These are phyloP conservation scores for Myripristis jacobus DNA, from an alignment of 2,797 vertebrate species.

Conservation along the genomic window DNA sequence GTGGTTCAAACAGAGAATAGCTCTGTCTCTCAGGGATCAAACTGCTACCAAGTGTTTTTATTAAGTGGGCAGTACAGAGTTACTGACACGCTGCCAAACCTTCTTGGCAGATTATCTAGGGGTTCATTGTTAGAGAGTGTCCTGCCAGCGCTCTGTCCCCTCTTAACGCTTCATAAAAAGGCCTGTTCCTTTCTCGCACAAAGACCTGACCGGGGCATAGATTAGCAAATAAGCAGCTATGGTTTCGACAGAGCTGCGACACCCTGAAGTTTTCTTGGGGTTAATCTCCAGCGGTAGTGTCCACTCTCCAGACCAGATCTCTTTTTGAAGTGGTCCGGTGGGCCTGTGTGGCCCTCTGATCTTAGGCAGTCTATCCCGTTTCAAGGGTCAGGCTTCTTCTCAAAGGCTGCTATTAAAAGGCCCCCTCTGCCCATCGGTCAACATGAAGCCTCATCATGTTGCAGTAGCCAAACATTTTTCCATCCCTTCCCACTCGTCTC, in stretches of 20 bases:
- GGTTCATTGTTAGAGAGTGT: conserved; percentile 23
- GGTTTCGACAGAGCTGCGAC: not conserved
- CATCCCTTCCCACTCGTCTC: not conserved
- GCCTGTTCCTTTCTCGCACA: conserved; percentile 21
- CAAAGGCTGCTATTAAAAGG: conserved; percentile 18
- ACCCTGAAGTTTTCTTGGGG: not conserved
- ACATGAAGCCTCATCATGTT: conserved; percentile 66
- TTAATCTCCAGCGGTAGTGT: conserved; percentile 3
- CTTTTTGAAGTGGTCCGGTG: conserved; percentile 15
- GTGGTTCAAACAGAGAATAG: conserved; percentile 26
- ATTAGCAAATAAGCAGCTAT: conserved; percentile 11
- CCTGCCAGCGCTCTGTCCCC: conserved; percentile 19
- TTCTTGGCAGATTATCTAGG: conserved; percentile 43
- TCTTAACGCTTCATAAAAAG: conserved; percentile 37
- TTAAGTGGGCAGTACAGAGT: conserved; percentile 22
- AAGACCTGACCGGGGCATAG: conserved; percentile 9
- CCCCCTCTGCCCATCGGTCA: conserved; percentile 43
- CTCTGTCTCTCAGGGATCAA: conserved; percentile 35
- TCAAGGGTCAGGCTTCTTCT: conserved; percentile 45
- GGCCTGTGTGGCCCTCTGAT: conserved; percentile 25
- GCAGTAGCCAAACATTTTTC: conserved; percentile 64
- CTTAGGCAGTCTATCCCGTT: conserved; percentile 34
- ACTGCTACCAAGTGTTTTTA: conserved; percentile 41
- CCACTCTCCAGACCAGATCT: conserved; percentile 14
- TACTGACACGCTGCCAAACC: conserved; percentile 46